These are phyloP conservation scores for Tetanocera ferruginea DNA, from an alignment of 2,888 invertebrate species.

Conservation along the genomic window DNA sequence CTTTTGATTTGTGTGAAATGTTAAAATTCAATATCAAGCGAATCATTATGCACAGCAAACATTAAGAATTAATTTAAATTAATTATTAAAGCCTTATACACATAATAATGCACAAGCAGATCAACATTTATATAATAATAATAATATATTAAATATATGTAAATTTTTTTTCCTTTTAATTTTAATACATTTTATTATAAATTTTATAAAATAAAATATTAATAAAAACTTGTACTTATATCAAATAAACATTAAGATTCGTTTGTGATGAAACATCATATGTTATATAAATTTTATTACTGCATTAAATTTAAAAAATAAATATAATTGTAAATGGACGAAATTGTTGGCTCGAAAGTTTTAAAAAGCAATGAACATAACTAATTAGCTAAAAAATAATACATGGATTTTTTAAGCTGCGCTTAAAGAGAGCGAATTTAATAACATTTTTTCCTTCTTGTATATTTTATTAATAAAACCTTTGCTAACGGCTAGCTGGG, in stretches of 20 bases:
- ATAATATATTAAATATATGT: not conserved
- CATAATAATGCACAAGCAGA: constrained; percentile 12
- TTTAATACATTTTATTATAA: constrained; percentile 1
- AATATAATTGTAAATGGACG: constrained; percentile 57
- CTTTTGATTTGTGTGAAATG: not conserved
- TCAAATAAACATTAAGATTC: constrained; percentile 28
- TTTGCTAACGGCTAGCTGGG: not conserved
- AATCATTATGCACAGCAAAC: constrained; percentile 1
- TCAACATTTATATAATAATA: not conserved
- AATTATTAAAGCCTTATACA: not conserved
- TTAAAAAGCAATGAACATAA: constrained; percentile 14
- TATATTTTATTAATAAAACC: not conserved
- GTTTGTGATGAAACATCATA: constrained; percentile 12
- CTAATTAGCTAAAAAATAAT: constrained; percentile 6
- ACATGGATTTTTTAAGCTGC: constrained; percentile 40
- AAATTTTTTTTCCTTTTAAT: not conserved
- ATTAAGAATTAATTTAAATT: not conserved
- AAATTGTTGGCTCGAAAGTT: constrained; percentile 52
- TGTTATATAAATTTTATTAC: not conserved
- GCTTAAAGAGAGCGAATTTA: constrained; percentile 11
- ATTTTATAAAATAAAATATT: constrained; percentile 15
- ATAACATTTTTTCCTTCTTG: not conserved
- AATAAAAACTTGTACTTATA: constrained; percentile 25
- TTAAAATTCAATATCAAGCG: constrained; percentile 13
- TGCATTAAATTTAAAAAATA: not conserved